These are phyloP conservation scores for Pygocentrus nattereri DNA, from an alignment of 2,797 vertebrate genomes.

Conservation along the genomic window DNA sequence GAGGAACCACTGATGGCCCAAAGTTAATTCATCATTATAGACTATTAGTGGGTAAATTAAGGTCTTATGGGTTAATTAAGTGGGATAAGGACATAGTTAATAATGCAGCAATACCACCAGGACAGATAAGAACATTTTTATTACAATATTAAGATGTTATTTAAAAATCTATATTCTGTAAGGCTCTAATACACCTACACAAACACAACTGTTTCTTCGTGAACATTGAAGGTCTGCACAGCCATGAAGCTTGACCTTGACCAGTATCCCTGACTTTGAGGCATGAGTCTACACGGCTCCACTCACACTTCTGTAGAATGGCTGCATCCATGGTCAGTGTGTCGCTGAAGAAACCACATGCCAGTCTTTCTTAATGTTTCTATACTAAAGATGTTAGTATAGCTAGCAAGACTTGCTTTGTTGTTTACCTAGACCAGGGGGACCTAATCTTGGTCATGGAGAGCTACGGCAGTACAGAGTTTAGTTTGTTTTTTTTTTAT, in stretches of 20 bases:
- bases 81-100: slow-evolving; percentile 78
- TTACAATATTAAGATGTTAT: slow-evolving; percentile 26
- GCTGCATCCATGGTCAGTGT: background rate
- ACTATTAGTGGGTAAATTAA: slow-evolving; percentile 79
- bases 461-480: too few species aligned
- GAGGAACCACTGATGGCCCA: slow-evolving; percentile 76
- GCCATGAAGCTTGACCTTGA: background rate
- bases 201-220: background rate
- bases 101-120: slow-evolving; percentile 77
- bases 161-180: slow-evolving; percentile 32
- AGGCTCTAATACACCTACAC: background rate
- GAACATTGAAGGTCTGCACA: background rate
- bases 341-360: background rate
- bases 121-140: slow-evolving; percentile 75
- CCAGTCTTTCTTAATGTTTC: too few species aligned
- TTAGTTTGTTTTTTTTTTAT: too few species aligned
- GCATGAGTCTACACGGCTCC: background rate
- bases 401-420: too few species aligned
- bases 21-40: slow-evolving; percentile 81
- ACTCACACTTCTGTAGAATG: background rate
- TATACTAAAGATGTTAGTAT: too few species aligned
- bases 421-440: too few species aligned
- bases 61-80: slow-evolving; percentile 83
- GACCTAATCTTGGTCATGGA: too few species aligned
- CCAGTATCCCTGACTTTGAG: background rate